phyloP scores from a whole-genome alignment of 2,888 invertebrate species.

The Andrena bicolor region DNA sequence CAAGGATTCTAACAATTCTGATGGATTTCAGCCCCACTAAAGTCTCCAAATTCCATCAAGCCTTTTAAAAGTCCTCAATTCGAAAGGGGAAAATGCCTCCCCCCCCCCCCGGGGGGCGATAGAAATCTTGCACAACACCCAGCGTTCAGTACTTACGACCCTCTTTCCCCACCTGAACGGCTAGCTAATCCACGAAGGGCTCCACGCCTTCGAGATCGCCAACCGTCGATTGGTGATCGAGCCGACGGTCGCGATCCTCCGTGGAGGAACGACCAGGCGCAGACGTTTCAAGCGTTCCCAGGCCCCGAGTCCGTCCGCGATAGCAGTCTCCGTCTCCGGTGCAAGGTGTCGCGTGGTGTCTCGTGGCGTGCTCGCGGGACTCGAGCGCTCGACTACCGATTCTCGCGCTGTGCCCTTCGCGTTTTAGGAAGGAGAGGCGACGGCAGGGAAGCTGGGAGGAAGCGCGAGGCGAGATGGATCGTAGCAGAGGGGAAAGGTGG shows the following conservation, averaged over 20 bases:
- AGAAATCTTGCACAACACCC: too few species aligned
- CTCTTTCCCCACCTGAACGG: conserved; percentile 10
- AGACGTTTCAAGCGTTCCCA: not conserved
- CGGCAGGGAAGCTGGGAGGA: not conserved
- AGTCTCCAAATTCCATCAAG: too few species aligned
- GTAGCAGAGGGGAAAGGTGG: not conserved
- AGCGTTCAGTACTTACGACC: conserved; percentile 18
- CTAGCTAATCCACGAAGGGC: not conserved
- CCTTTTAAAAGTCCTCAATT: not conserved
- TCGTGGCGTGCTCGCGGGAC: not conserved
- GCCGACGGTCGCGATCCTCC: conserved; percentile 14
- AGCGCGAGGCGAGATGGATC: not conserved
- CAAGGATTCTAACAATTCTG: too few species aligned
- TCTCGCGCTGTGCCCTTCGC: conserved; percentile 1
- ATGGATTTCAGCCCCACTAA: too few species aligned
- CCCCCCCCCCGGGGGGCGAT: too few species aligned
- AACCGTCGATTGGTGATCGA: not conserved
- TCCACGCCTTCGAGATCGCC: not conserved
- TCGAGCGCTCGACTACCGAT: not conserved
- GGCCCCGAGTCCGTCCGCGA: not conserved
- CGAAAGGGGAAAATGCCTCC: not conserved
- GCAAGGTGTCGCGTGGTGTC: conserved; percentile 13
- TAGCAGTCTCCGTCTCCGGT: not conserved
- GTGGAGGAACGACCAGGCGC: conserved; percentile 5
- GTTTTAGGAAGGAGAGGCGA: conserved; percentile 3